Evolutionary conservation across 2,888 invertebrate genomes (phyloP).

Genomic region (Thyatira batis): DNA sequence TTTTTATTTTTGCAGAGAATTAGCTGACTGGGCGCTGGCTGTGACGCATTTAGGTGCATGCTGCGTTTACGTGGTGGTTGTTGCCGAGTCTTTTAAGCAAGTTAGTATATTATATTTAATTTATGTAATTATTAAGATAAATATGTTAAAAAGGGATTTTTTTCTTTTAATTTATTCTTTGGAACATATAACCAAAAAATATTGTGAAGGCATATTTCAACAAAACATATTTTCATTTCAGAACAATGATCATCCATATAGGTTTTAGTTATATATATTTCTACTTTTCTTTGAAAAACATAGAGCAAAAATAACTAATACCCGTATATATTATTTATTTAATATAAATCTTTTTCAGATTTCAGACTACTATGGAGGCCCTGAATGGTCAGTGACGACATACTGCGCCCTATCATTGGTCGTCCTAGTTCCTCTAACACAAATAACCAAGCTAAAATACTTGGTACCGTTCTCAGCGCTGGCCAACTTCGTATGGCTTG

Average conservation of each 20-base stretch:
- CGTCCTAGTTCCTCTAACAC: slow-evolving; percentile 86
- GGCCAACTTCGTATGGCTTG: slow-evolving; percentile 92
- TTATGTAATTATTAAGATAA: too few relatives aligned
- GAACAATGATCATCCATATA: too few relatives aligned
- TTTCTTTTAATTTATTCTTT: too few relatives aligned
- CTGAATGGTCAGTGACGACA: slow-evolving; percentile 81
- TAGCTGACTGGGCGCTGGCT: slow-evolving; percentile 86
- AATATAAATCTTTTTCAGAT: slow-evolving; percentile 79
- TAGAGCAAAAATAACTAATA: too few relatives aligned
- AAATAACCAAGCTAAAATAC: slow-evolving; percentile 90
- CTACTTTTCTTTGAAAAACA: too few relatives aligned
- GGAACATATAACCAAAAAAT: too few relatives aligned
- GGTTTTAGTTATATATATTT: too few relatives aligned
- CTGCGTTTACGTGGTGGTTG: slow-evolving; percentile 90
- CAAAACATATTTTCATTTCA: too few relatives aligned
- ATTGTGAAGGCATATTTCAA: too few relatives aligned
- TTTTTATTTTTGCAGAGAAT: slow-evolving; percentile 75
- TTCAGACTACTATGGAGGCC: slow-evolving; percentile 73
- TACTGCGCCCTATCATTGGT: slow-evolving; percentile 86
- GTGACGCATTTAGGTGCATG: slow-evolving; percentile 87
- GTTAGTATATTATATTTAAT: slow-evolving; percentile 56
- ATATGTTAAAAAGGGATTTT: too few relatives aligned
- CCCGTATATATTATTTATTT: background rate
- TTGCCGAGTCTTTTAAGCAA: slow-evolving; percentile 86
- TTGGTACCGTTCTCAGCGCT: slow-evolving; percentile 94